Percentiles rank a stretch among this genome's conserved stretches.
Conservation (phyloP, 2,797 vertebrate genomes). For the Phalanger gymnotis region DNA sequence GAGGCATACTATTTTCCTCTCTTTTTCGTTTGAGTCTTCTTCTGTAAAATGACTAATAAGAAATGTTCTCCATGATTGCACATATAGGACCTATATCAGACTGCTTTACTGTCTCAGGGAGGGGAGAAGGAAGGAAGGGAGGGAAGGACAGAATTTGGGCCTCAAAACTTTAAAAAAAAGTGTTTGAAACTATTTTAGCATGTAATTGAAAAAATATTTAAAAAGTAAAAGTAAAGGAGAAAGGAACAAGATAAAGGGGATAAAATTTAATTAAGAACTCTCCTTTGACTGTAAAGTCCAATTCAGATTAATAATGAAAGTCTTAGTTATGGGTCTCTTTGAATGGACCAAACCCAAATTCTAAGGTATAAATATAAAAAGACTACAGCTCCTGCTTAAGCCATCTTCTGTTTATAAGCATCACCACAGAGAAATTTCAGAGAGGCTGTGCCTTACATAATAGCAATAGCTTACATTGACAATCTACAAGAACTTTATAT, state of each 20-base stretch:
- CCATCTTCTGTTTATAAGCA: background rate
- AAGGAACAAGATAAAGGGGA: background rate
- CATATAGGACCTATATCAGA: too few species aligned
- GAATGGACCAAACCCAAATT: background rate
- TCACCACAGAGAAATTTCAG: background rate
- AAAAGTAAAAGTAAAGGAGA: too few species aligned
- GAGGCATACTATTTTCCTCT: too few species aligned
- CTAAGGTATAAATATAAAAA: background rate
- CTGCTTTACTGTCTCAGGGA: too few species aligned
- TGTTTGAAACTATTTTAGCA: background rate
- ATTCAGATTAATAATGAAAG: conserved; percentile 13
- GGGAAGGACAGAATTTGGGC: too few species aligned
- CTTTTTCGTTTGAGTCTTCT: too few species aligned
- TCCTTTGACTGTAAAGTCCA: background rate
- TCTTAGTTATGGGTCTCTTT: conserved; percentile 4
- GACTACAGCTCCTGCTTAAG: background rate
- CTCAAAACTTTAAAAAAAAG: background rate
- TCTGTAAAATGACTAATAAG: too few species aligned
- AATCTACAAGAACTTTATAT: background rate
- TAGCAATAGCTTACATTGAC: background rate
- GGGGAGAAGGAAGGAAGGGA: too few species aligned
- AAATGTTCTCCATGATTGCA: too few species aligned
- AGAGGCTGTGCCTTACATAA: background rate
- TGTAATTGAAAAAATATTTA: too few species aligned
- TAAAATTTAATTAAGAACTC: background rate